These are phyloP conservation scores for Anastrepha ludens DNA, from an alignment of 1,140 invertebrate genomes.

Conservation along the genomic window DNA sequence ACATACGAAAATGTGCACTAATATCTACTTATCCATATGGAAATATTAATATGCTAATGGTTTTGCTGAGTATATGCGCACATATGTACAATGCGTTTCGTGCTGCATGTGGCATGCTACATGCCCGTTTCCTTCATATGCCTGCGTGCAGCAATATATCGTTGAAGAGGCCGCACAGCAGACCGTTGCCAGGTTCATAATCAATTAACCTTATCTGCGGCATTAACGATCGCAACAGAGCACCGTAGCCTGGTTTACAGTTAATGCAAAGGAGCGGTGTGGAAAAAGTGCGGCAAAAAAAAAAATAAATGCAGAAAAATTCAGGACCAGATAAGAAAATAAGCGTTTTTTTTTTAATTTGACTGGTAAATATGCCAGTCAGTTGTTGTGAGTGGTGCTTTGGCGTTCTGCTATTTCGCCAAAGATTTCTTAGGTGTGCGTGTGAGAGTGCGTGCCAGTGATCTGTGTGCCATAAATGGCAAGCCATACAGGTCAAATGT, in stretches of 20 bases:
- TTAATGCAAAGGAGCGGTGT: constrained; percentile 13
- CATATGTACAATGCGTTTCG: too few species aligned
- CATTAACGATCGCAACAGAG: constrained; percentile 12
- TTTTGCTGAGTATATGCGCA: neutral
- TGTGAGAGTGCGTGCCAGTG: neutral
- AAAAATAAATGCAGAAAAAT: neutral
- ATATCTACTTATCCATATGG: neutral
- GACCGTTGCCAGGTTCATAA: constrained; percentile 36
- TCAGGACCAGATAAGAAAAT: too few species aligned
- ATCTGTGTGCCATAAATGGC: constrained; percentile 1
- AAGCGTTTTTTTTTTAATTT: constrained; percentile 29
- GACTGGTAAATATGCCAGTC: neutral
- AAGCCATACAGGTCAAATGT: constrained; percentile 32
- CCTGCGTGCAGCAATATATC: neutral
- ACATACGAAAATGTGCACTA: neutral
- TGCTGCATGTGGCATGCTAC: neutral
- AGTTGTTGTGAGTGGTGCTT: neutral
- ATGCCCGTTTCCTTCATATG: neutral
- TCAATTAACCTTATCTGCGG: constrained; percentile 50
- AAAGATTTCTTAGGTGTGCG: neutral
- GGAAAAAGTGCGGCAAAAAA: neutral
- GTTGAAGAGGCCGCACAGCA: neutral
- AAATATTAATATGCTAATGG: neutral
- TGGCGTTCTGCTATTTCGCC: neutral
- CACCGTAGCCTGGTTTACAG: constrained; percentile 44